Evolutionary conservation across 2,888 invertebrate genomes (phyloP), one percentile per base, ranked within the genome.

Genomic region (Idaea straminata): DNA sequence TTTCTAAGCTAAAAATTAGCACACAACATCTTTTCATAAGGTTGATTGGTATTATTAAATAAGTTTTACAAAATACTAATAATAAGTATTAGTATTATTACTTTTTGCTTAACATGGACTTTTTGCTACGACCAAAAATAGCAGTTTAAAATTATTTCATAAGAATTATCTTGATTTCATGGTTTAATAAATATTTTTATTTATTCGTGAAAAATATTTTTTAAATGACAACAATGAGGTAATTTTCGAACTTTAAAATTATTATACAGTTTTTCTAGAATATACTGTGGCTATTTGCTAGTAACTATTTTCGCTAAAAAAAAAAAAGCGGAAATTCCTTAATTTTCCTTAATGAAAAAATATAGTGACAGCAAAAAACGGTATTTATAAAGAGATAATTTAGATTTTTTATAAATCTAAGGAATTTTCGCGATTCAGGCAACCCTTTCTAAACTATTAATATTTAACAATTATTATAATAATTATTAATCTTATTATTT

Each of bases 401-500:
- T 25, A 1, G 25, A 25, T 25, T 25, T 25, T 25, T 25, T 13
- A 7, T 47, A 7, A 47, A 47, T 13, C 10, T 47, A 47, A 47
- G 47, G 13, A 47, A 47, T 47, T 47, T 47, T 13, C 13, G 47
- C 47, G 13, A 65, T 6, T 13, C 60, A 64, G 61, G 60, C 67
- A 76, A 77, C 68, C 69, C 13, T 70, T 35, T 68, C 72, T 77
- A 77, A 69, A 68, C 72, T 77, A 74, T 66, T 62, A 64, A 65
- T 65, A 63, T 65, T 47, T 59, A 68, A 69, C 62, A 69, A 66
- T 70, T 71, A 61, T 68, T 66, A 69, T 68, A 69, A 62, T 67
- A 68, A 57, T 67, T 81, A 72, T 78, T 83, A 87, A 85, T 86
- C 84, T 84, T 89, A 86, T 83, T 85, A 86, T 66, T 66, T n/a